Evolutionary conservation across 2,113 vertebrate genomes (phyloP).

Genomic region (Trematocara stigmaticum): DNA sequence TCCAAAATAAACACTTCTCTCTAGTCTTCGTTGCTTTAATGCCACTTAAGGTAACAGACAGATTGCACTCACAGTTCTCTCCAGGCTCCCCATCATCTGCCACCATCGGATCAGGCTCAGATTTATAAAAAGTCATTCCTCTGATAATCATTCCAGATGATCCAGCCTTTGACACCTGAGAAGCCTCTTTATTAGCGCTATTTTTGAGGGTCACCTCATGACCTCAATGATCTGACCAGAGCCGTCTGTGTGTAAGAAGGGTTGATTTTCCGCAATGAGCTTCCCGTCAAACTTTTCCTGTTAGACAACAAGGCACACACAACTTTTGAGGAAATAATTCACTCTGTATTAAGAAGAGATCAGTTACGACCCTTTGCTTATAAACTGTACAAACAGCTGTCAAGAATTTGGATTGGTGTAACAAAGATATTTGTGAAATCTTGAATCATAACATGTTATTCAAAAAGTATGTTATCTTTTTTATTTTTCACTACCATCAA

Average conservation of each 20-base stretch:
- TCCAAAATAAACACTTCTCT: background rate
- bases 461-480: background rate
- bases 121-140: conserved; percentile 93
- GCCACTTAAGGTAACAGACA: background rate
- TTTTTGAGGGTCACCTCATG: background rate
- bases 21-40: background rate
- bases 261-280: conserved; percentile 70
- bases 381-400: background rate
- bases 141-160: conserved; percentile 82
- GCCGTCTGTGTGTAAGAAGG: conserved; percentile 17
- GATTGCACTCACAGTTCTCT: conserved; percentile 81
- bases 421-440: background rate
- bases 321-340: background rate
- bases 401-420: background rate
- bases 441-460: background rate
- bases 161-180: conserved; percentile 59
- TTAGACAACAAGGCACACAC: conserved; percentile 21
- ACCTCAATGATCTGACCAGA: conserved; percentile 34
- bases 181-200: background rate
- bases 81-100: conserved; percentile 83
- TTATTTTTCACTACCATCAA: rapidly evolving
- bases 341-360: background rate
- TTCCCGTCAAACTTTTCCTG: conserved; percentile 80
- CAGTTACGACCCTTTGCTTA: background rate
- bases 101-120: conserved; percentile 74